Conservation (phyloP, 2,113 vertebrate genomes). For the Lophura nycthemera region DNA sequence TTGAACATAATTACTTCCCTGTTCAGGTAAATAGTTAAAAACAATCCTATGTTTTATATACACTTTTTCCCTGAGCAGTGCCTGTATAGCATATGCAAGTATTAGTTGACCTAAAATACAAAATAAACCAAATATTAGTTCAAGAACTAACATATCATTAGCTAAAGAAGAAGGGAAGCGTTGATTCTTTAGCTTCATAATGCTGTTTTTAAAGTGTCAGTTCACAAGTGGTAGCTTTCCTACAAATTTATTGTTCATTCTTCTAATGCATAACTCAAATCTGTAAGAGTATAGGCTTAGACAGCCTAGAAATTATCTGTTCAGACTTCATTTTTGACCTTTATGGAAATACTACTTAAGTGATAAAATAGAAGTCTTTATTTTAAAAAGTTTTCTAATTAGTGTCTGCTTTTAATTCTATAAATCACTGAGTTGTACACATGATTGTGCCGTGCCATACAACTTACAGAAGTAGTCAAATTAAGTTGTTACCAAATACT, state of each 20-base stretch:
- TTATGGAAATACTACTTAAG: conserved; percentile 1
- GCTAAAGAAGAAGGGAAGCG: background rate
- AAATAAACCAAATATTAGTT: background rate
- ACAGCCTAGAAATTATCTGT: background rate
- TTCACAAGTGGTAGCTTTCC: background rate
- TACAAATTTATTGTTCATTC: background rate
- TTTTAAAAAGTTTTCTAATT: conserved; percentile 65
- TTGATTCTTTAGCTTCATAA: background rate
- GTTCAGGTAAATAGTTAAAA: background rate
- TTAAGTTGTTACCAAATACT: conserved; percentile 11
- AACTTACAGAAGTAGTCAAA: conserved; percentile 9
- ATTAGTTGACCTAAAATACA: background rate
- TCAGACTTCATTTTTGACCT: background rate
- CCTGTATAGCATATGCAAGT: background rate
- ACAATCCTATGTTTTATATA: background rate
- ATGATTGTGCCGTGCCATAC: background rate
- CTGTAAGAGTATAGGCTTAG: background rate
- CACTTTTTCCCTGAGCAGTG: background rate
- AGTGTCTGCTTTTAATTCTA: background rate
- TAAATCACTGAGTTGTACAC: conserved; percentile 1
- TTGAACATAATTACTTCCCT: background rate
- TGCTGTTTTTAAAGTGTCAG: background rate
- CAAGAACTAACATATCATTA: background rate
- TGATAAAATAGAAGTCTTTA: conserved; percentile 12
- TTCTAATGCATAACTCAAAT: background rate